Evolutionary conservation across 2,113 vertebrate species (phyloP).

Genomic region (Gobius niger): DNA sequence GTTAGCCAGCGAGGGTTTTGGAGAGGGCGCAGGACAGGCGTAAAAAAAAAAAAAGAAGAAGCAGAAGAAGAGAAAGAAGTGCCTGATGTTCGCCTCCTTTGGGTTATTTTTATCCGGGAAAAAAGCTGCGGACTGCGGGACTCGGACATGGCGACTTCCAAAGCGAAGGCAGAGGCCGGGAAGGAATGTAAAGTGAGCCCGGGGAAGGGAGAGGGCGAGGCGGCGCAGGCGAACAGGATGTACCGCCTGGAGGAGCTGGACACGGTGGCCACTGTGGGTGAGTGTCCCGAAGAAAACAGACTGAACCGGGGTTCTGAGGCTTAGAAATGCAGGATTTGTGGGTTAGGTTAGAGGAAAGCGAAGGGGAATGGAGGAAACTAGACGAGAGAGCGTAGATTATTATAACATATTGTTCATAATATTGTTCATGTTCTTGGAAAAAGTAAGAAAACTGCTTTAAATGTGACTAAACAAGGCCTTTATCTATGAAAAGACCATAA

Average conservation of each 20-base stretch:
- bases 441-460: too few relatives aligned
- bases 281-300: slow-evolving; percentile 53
- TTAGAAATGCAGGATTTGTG: too few relatives aligned
- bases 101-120: slow-evolving; percentile 5
- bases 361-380: too few relatives aligned
- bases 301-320: too few relatives aligned
- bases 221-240: slow-evolving; percentile 44
- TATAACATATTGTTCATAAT: too few relatives aligned
- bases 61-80: too few relatives aligned
- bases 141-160: slow-evolving; percentile 73
- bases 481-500: too few relatives aligned
- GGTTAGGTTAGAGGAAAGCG: too few relatives aligned
- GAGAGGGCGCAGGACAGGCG: slow-evolving; percentile 8
- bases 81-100: not conserved
- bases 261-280: slow-evolving; percentile 87
- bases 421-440: too few relatives aligned
- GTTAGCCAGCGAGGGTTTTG: not conserved
- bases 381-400: too few relatives aligned
- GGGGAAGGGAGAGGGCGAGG: slow-evolving; percentile 49
- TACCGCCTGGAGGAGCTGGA: slow-evolving; percentile 84
- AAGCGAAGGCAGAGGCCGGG: slow-evolving; percentile 65
- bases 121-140: not conserved
- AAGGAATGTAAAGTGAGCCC: slow-evolving; percentile 61
- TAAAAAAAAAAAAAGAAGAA: not conserved
- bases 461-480: too few relatives aligned